Evolutionary conservation across 1,140 invertebrate genomes (phyloP).

Genomic region (Ceratina calcarata): DNA sequence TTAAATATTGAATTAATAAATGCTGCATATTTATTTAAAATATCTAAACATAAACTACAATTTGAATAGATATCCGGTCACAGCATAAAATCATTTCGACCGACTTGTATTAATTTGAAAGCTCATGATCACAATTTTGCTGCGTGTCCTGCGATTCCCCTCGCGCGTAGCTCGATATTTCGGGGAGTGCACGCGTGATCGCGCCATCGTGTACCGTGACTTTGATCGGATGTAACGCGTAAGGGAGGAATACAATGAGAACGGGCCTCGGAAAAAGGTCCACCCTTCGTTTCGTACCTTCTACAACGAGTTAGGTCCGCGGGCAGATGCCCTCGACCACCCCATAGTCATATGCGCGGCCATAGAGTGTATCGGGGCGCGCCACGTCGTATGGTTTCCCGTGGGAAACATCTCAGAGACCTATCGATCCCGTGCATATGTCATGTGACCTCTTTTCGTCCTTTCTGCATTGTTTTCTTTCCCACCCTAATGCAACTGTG

Average conservation of each 20-base stretch:
- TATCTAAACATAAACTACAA: too few relatives aligned
- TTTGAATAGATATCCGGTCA: too few relatives aligned
- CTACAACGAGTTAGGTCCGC: slow-evolving; percentile 55
- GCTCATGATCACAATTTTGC: too few relatives aligned
- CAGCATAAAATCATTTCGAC: too few relatives aligned
- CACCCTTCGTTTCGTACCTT: slow-evolving; percentile 64
- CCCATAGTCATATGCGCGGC: slow-evolving; percentile 42
- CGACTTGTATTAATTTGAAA: too few relatives aligned
- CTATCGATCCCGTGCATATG: slow-evolving; percentile 63
- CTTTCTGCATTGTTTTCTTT: not conserved
- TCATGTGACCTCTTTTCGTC: slow-evolving; percentile 4
- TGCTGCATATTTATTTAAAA: too few relatives aligned
- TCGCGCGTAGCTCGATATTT: not conserved
- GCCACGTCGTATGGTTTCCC: slow-evolving; percentile 71
- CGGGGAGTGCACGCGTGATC: slow-evolving; percentile 21
- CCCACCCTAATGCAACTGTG: not conserved
- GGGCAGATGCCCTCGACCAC: slow-evolving; percentile 60
- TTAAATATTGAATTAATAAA: too few relatives aligned
- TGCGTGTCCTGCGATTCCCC: too few relatives aligned
- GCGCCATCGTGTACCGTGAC: slow-evolving; percentile 34
- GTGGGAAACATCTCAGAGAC: slow-evolving; percentile 74
- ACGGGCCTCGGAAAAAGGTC: slow-evolving; percentile 50
- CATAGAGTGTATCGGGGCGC: slow-evolving; percentile 33
- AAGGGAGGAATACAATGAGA: slow-evolving; percentile 51
- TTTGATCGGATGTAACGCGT: slow-evolving; percentile 36